A percentile compares a stretch with the other conserved stretches of the same genome.
These are phyloP conservation scores for Epistrophella euchroma DNA, from an alignment of 2,888 invertebrate species.

Conservation along the genomic window DNA sequence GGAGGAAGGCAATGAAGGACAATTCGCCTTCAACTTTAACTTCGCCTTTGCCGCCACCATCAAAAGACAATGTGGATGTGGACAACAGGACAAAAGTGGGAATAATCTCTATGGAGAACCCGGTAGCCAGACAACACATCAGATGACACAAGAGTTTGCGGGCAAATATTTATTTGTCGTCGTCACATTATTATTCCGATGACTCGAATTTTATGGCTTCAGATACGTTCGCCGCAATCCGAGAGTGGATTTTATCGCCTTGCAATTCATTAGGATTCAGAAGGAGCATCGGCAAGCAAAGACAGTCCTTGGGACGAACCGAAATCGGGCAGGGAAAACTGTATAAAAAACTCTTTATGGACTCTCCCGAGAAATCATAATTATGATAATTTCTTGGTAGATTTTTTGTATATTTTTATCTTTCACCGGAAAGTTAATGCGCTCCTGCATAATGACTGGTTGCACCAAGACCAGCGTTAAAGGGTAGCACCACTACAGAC, in stretches of 20 bases:
- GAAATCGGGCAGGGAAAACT: constrained; percentile 8
- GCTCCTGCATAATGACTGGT: constrained; percentile 73
- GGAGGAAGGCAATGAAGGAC: constrained; percentile 11
- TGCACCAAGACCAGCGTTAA: constrained; percentile 37
- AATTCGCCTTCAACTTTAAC: constrained; percentile 21
- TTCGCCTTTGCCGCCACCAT: constrained; percentile 32
- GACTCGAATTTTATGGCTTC: constrained; percentile 68
- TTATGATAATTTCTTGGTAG: constrained; percentile 55
- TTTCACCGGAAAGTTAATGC: constrained; percentile 40
- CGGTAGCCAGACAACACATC: constrained; percentile 64
- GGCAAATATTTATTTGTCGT: constrained; percentile 75
- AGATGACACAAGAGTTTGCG: constrained; percentile 73
- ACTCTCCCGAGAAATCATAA: constrained; percentile 59
- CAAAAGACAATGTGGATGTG: constrained; percentile 48
- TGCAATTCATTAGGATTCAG: constrained; percentile 74
- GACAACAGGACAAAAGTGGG: constrained; percentile 27
- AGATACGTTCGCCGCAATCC: constrained; percentile 54
- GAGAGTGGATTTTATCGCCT: constrained; percentile 73
- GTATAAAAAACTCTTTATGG: constrained; percentile 22
- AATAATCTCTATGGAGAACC: constrained; percentile 62
- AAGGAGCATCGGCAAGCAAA: constrained; percentile 51
- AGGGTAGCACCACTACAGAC: constrained; percentile 7
- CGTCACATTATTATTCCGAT: constrained; percentile 74
- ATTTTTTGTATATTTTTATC: constrained; percentile 47
- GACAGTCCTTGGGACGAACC: constrained; percentile 56